Percentiles rank a stretch among this genome's conserved stretches.
Evolutionary conservation across 2,888 invertebrate species (phyloP).

Genomic region (Megamerina dolium): DNA sequence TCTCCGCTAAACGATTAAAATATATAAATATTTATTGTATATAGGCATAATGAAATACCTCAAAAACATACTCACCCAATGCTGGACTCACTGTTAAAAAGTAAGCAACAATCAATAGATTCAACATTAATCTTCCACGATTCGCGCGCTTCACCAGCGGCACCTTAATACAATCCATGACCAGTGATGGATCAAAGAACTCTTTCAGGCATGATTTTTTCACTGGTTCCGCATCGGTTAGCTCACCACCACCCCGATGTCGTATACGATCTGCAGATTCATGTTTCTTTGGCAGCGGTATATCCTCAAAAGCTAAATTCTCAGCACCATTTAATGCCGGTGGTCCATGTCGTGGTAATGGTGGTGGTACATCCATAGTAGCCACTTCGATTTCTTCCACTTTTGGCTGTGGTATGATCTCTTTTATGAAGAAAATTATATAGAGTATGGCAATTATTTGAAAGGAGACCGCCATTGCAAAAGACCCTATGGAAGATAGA

Average conservation of each 20-base stretch:
- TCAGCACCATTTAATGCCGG: conserved; percentile 26
- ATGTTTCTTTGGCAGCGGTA: conserved; percentile 22
- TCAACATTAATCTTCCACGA: conserved; percentile 36
- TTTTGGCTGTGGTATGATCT: conserved; percentile 27
- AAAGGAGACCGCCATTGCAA: conserved; percentile 39
- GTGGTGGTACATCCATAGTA: conserved; percentile 12
- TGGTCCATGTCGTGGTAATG: conserved; percentile 21
- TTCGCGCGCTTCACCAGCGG: conserved; percentile 39
- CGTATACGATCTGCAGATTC: conserved; percentile 38
- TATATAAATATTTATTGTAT: background rate
- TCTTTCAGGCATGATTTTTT: conserved; percentile 31
- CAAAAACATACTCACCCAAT: conserved; percentile 23
- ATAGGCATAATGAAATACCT: background rate
- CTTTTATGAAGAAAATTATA: conserved; percentile 42
- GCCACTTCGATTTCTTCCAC: conserved; percentile 5
- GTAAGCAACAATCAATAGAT: conserved; percentile 38
- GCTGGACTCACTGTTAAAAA: conserved; percentile 42
- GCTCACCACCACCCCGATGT: background rate
- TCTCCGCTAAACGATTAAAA: conserved; percentile 24
- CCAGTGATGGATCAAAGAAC: conserved; percentile 46
- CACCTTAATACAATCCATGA: conserved; percentile 40
- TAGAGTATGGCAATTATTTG: conserved; percentile 44
- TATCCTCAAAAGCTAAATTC: conserved; percentile 35
- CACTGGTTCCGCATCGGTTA: background rate
- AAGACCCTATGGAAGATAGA: conserved; percentile 41